Evolutionary conservation across 2,888 invertebrate species (phyloP).

Genomic region (Beris chalybata): DNA sequence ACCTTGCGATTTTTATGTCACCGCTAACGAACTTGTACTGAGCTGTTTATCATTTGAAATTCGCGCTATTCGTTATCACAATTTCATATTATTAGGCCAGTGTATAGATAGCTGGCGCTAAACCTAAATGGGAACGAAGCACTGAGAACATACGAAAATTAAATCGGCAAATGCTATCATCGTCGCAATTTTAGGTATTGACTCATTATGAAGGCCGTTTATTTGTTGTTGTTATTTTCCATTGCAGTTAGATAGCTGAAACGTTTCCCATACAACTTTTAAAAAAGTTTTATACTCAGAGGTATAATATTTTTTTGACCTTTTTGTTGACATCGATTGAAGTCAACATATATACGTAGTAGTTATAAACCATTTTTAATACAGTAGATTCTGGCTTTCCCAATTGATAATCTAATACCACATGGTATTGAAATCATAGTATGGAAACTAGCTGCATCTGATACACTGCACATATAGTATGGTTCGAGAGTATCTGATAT

Average conservation of each 20-base stretch:
- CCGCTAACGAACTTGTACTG: slow-evolving; percentile 10
- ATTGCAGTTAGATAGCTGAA: not conserved
- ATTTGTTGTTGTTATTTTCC: not conserved
- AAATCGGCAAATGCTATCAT: not conserved
- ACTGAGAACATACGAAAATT: not conserved
- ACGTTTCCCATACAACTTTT: not conserved
- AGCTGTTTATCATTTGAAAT: slow-evolving; percentile 13
- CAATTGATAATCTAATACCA: too few relatives aligned
- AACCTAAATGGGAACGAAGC: slow-evolving; percentile 1
- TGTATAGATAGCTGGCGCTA: not conserved
- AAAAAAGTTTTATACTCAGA: not conserved
- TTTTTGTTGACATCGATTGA: too few relatives aligned
- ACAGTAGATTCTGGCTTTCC: too few relatives aligned
- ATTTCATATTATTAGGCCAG: too few relatives aligned
- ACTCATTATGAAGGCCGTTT: slow-evolving; percentile 20
- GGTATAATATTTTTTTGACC: too few relatives aligned
- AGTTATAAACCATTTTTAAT: too few relatives aligned
- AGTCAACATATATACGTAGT: too few relatives aligned
- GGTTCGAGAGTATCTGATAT: too few relatives aligned
- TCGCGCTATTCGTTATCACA: too few relatives aligned
- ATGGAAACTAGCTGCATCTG: too few relatives aligned
- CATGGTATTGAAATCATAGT: too few relatives aligned
- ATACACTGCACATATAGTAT: too few relatives aligned
- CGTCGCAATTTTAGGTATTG: slow-evolving; percentile 9
- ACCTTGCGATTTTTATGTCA: not conserved